Evolutionary conservation across 1,140 invertebrate genomes (phyloP), one percentile per base, ranked within the genome.

Genomic region (Pentalonia nigronervosa): DNA sequence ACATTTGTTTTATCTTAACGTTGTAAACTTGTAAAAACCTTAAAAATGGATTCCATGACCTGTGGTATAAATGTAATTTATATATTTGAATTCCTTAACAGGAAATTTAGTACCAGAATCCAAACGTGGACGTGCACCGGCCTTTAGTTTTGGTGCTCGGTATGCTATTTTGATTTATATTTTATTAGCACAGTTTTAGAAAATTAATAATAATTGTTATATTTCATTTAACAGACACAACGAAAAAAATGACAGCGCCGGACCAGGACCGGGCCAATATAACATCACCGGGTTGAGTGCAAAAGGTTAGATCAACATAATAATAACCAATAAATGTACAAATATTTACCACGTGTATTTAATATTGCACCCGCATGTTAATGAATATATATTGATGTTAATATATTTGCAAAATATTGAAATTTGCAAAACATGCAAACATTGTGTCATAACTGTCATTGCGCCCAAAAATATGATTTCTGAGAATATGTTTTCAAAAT

Each of bases 241-340:
- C 30, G 94, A 95, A 30, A 96, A 96, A 94, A 95, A 95, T 50
- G 95, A 96, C 60, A 96, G 95, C 86, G 96, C 95, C 36, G 98
- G 98, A n/a, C 98, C 98, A 2, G 98, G 98, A 41, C 98, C 98
- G 20, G 98, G 97, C 9, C 97, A 97, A 94, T 98, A 98, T 95
- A 98, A 98, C 95, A 97, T 98, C 30, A 97, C 97, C 90, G 97
- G 98, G 41, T 96, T 98, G 94, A 97, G 97, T 93, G 96, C 97
- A 84, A 98, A 98, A 97, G 98, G 98, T 96, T 96, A 96, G 94
- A 94, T n/a, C 21, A 30, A 91, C 23, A 20, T 36, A 84, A 84
- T 84, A 84, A 90, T 56, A 45, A 90, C 41, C 17, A 23, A 14
- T 67, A 67, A 67, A 67, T 25, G 0, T 67, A 60, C 30, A n/a